These are phyloP conservation scores for Erinaceus europaeus DNA, from an alignment of 2,113 vertebrate species.

Conservation along the genomic window DNA sequence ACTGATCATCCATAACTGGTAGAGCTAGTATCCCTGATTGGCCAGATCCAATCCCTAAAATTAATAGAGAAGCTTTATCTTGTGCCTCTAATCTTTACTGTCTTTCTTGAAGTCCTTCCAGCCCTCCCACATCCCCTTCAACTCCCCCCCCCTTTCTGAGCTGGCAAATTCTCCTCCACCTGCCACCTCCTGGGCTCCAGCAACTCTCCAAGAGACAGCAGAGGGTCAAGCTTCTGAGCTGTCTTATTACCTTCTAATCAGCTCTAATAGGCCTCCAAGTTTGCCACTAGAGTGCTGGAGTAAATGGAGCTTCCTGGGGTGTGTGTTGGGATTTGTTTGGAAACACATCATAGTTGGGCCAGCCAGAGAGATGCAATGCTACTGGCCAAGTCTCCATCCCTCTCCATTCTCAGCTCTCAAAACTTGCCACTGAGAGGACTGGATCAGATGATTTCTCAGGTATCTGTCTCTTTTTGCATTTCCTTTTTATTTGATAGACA, in stretches of 20 bases:
- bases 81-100: conserved; percentile 59
- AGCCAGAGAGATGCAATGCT: conserved; percentile 48
- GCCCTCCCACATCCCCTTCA: too few species aligned
- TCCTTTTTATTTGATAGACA: too few species aligned
- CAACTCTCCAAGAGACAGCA: not conserved
- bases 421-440: not conserved
- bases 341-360: conserved; percentile 72
- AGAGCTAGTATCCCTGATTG: conserved; percentile 55
- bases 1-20: conserved; percentile 71
- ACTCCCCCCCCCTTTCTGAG: not conserved
- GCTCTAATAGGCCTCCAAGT: conserved; percentile 69
- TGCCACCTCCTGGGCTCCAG: conserved; percentile 40
- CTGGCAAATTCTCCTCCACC: conserved; percentile 20
- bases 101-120: conserved; percentile 45
- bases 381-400: not conserved
- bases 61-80: conserved; percentile 75
- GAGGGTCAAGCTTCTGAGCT: conserved; percentile 54
- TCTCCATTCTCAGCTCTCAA: not conserved
- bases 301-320: conserved; percentile 76
- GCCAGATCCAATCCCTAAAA: conserved; percentile 67
- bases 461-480: not conserved
- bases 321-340: conserved; percentile 78
- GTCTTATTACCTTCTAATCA: conserved; percentile 78
- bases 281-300: conserved; percentile 75
- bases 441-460: not conserved